Percentiles rank a stretch among this genome's conserved stretches.
These are phyloP conservation scores for Camptogramma bilineatum DNA, from an alignment of 2,888 invertebrate genomes.

Conservation along the genomic window DNA sequence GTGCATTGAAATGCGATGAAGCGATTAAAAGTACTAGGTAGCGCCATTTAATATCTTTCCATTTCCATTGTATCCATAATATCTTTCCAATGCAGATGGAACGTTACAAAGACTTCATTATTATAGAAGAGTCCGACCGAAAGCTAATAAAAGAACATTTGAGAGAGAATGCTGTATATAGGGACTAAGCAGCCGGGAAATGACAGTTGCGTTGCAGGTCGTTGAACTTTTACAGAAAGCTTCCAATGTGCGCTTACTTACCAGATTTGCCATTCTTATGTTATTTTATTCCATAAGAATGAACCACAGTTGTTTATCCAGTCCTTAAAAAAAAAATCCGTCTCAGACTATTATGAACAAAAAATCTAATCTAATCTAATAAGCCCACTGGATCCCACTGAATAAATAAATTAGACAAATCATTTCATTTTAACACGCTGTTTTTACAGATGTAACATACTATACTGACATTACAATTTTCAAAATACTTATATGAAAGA, in stretches of 20 bases:
- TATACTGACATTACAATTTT: no score
- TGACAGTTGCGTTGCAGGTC: constrained; percentile 15
- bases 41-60: constrained; percentile 18
- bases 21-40: constrained; percentile 14
- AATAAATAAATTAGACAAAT: no score
- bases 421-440: no score
- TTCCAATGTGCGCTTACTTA: neutral
- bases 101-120: constrained; percentile 67
- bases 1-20: constrained; percentile 9
- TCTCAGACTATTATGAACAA: no score
- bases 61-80: constrained; percentile 15
- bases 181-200: neutral
- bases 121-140: constrained; percentile 50
- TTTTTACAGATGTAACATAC: no score
- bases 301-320: no score
- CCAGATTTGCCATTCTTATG: neutral
- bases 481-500: no score
- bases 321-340: no score
- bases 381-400: no score
- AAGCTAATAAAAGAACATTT: constrained; percentile 43
- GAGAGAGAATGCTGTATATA: constrained; percentile 6
- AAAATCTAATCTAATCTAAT: no score
- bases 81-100: constrained; percentile 47
- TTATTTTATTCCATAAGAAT: no score
- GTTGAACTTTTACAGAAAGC: constrained; percentile 14